A percentile compares a stretch with the other conserved stretches of the same genome.
These are phyloP conservation scores for Peromyscus aztecus DNA, from an alignment of 2,797 vertebrate genomes.

Conservation along the genomic window DNA sequence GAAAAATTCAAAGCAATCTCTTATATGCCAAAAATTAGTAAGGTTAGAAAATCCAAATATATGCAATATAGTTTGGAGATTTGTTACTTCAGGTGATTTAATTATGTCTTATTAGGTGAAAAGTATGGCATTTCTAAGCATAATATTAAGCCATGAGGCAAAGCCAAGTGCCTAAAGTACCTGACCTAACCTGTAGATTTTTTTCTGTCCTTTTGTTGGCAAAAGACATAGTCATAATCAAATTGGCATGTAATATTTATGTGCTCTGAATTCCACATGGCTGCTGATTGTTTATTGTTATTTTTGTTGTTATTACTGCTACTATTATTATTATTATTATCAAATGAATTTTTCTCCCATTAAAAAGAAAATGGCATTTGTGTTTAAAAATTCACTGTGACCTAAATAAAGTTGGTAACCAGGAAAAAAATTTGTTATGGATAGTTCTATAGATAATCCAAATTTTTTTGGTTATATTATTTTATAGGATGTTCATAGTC, in stretches of 20 bases:
- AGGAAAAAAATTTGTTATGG: conserved; percentile 5
- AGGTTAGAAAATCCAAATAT: conserved; percentile 14
- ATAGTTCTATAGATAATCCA: conserved; percentile 8
- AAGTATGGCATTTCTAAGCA: conserved; percentile 30
- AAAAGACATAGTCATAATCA: background rate
- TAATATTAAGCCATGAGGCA: background rate
- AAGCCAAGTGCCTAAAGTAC: background rate
- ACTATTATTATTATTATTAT: background rate
- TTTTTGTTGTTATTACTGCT: background rate
- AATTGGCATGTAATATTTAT: background rate
- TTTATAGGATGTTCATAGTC: background rate
- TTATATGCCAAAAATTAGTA: background rate
- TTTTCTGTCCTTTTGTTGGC: background rate
- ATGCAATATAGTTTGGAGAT: background rate
- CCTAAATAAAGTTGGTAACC: background rate
- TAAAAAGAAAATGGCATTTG: background rate
- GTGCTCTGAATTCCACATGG: background rate
- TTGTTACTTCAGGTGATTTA: background rate
- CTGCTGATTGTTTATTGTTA: background rate
- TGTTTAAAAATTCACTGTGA: background rate
- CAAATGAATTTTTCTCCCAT: background rate
- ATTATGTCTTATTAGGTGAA: background rate
- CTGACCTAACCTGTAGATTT: background rate
- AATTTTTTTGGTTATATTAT: background rate
- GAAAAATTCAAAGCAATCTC: conserved; percentile 23